These are phyloP conservation scores for Calosoma granatense DNA, from an alignment of 1,140 invertebrate species.

Conservation along the genomic window DNA sequence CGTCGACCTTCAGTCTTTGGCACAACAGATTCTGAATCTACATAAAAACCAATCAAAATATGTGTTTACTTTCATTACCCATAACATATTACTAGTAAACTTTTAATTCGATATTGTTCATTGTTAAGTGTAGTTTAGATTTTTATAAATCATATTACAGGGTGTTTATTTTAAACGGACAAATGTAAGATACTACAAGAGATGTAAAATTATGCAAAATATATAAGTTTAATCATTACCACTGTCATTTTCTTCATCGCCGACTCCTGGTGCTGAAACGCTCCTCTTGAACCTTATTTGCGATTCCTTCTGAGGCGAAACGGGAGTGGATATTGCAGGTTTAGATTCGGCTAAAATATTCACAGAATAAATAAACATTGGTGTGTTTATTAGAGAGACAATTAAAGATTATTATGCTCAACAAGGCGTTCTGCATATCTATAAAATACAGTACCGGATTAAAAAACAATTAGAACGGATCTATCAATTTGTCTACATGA, in stretches of 20 bases:
- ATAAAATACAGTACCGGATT: neutral
- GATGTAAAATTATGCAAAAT: no score
- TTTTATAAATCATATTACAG: no score
- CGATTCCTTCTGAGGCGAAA: conserved; percentile 20
- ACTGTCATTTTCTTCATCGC: conserved; percentile 20
- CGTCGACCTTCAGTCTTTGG: conserved; percentile 16
- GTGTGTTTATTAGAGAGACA: neutral
- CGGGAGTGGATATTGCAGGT: conserved; percentile 24
- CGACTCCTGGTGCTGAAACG: conserved; percentile 20
- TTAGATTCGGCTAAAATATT: conserved; percentile 15
- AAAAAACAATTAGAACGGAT: neutral
- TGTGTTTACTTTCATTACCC: no score
- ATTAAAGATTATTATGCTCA: neutral
- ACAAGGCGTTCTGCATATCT: neutral
- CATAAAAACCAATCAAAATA: conserved; percentile 10
- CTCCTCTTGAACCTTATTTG: conserved; percentile 20
- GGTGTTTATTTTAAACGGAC: no score
- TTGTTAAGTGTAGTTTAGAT: no score
- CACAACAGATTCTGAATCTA: conserved; percentile 15
- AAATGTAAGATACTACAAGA: no score
- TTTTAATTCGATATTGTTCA: no score
- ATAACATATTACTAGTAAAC: no score
- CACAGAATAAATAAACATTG: neutral
- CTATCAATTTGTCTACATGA: no score
- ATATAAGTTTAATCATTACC: neutral